Evolutionary conservation across 2,113 vertebrate genomes (phyloP), one percentile per base, ranked within the genome.

Genomic region (Chunga burmeisteri): DNA sequence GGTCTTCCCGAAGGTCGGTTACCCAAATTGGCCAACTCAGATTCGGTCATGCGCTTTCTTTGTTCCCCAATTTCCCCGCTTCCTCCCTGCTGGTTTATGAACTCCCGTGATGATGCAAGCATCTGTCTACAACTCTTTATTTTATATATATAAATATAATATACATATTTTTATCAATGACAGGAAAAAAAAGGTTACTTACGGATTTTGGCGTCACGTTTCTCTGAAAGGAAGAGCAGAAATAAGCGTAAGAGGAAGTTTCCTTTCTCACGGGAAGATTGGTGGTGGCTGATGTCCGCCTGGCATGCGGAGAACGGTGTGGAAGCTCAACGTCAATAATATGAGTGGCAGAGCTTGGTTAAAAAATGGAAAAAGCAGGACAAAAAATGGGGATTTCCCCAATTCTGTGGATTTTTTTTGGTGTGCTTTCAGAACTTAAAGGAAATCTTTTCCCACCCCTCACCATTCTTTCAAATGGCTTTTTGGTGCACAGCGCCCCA

Each of bases 1-100:
- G 63, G 29, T 32, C 63, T 22, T 32, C 40, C 40, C 40, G 8
- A 4, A 16, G 40, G 29, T 66, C 0, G 10, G 40, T 32, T 11
- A 22, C 29, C 3, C 5, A 16, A 15, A 20, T 6, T 23, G 63
- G 40, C 63, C 63, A 23, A 44, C 42, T 16, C 29, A 8, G 20
- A 2, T 32, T 8, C 7, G 11, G 29, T 15, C 40, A 10, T 0
- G 40, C 40, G 2, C 3, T 16, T 32, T 32, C 7, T 11, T 22
- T 11, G 20, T 7, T 32, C 40, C 63, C 42, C 42, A 5, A 1
- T 23, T 23, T 66, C 19, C 29, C 29, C 29, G 30, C 63, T 66
- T 44, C 71, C 52, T 42, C 16, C 30, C 30, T 10, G 16, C 52
- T 8, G 19, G 19, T 21, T 53, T 30, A 16, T 6, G n/a, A 44